Base-by-base conservation (phyloP, 2,797 vertebrate species). In the Neostethus bicornis region DNA sequence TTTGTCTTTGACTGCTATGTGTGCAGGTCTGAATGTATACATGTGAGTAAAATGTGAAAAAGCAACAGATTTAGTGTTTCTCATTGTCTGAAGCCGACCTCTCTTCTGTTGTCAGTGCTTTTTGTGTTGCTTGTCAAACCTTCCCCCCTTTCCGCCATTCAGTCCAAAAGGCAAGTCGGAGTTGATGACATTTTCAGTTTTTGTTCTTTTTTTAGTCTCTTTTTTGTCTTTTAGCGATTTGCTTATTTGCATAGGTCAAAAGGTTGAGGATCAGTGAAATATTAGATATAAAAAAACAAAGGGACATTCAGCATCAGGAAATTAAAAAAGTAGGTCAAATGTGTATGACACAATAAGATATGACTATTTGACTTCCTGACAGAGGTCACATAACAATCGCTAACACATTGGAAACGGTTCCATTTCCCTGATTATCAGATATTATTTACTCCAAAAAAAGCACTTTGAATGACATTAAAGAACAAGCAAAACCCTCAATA, bases 341-440 rank as follows among this genome's bases (percentile, higher is more conserved):
- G 80, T 80, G 85, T 86, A 79, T 86, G 81, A 90, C 90, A 73
- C 58, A 11, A 90, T 82, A 75, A 88, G 89, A 91, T 91, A 91
- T 78, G 66, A 75, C 79, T 83, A 91, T 83, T 85, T 67, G 73
- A 91, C 92, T 92, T 93, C 93, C 94, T 93, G 92, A 94, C 87
- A 91, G 90, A 82, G 91, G 86, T 92, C 91, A 91, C 90, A 64
- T 75, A 29, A 69, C 84, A 74, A 78, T 67, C 81, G 77, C 84
- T 82, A 91, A 92, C 89, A 87, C 55, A 84, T 87, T 94, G 90
- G 90, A 89, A 94, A 95, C 92, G 89, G 91, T 92, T 94, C 93
- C 92, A 93, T 94, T 95, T 96, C 96, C 95, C 96, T 96, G 95
- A 97, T 96, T 91, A 90, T 91, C 84, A 85, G 87, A 91, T 90